A percentile compares a stretch with the other conserved stretches of the same genome.
Conservation (phyloP, 2,797 vertebrate genomes). For the Neostethus bicornis region DNA sequence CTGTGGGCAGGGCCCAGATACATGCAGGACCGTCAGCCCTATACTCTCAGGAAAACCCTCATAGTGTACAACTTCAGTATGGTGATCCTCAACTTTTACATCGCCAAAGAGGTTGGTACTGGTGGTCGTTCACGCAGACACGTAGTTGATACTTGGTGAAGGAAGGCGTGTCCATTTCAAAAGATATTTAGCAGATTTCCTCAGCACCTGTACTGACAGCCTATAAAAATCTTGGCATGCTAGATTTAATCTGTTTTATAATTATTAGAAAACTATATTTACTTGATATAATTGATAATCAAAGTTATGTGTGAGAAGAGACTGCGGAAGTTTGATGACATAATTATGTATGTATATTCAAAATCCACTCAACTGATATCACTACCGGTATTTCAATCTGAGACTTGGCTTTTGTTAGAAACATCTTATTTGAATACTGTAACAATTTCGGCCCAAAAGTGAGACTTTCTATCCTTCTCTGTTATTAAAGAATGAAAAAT, state of each 20-base stretch:
- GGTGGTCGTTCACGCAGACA: background rate
- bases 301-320: background rate
- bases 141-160: background rate
- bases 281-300: background rate
- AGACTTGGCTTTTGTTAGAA: background rate
- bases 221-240: too few relatives aligned
- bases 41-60: slow-evolving; percentile 90
- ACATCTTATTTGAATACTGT: background rate
- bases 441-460: background rate
- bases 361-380: background rate
- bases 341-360: background rate
- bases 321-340: background rate
- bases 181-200: background rate
- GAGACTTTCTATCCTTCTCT: background rate
- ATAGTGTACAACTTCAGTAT: slow-evolving; percentile 99
- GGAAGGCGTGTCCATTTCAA: background rate
- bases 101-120: slow-evolving; percentile 94
- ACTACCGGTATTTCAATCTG: background rate
- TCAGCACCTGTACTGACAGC: rapidly evolving
- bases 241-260: too few relatives aligned
- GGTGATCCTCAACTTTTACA: slow-evolving; percentile 98
- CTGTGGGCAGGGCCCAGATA: slow-evolving; percentile 96
- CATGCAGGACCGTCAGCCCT: slow-evolving; percentile 95
- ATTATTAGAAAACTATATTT: background rate
- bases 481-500: background rate